Percentiles rank a stretch among this genome's conserved stretches.
These are phyloP conservation scores for Brachycybe producta DNA, from an alignment of 2,888 invertebrate species.

Conservation along the genomic window DNA sequence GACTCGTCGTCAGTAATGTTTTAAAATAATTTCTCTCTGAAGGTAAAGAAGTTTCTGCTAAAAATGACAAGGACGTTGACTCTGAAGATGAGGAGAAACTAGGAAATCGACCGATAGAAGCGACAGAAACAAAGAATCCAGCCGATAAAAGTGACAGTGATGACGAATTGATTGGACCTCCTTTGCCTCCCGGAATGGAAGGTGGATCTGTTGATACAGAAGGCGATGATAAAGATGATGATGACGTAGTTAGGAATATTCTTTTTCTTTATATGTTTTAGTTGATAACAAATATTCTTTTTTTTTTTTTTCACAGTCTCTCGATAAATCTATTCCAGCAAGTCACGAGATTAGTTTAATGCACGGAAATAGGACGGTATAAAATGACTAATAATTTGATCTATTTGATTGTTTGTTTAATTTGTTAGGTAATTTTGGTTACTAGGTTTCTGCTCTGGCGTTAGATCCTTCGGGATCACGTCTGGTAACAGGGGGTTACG, in stretches of 20 bases:
- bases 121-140: background rate
- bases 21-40: constrained; percentile 4
- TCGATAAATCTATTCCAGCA: constrained; percentile 37
- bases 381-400: background rate
- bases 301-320: constrained; percentile 29
- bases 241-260: constrained; percentile 23
- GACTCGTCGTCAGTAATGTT: constrained; percentile 6
- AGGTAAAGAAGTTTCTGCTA: constrained; percentile 18
- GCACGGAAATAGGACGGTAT: constrained; percentile 81
- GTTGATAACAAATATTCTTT: background rate
- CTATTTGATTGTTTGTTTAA: background rate
- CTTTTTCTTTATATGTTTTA: background rate
- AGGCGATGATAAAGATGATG: constrained; percentile 33
- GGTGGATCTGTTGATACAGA: constrained; percentile 25
- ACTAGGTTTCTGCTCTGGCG: constrained; percentile 56
- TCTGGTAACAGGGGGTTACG: constrained; percentile 77
- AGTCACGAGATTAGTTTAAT: constrained; percentile 55
- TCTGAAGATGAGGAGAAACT: constrained; percentile 32
- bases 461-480: constrained; percentile 91
- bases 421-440: background rate
- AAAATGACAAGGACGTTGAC: constrained; percentile 17
- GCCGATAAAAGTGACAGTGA: constrained; percentile 17
- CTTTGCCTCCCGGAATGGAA: constrained; percentile 36
- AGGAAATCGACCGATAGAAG: background rate
- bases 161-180: constrained; percentile 48